phyloP scores from a whole-genome alignment of 2,888 invertebrate genomes.

The Pristionchus exspectatus region DNA sequence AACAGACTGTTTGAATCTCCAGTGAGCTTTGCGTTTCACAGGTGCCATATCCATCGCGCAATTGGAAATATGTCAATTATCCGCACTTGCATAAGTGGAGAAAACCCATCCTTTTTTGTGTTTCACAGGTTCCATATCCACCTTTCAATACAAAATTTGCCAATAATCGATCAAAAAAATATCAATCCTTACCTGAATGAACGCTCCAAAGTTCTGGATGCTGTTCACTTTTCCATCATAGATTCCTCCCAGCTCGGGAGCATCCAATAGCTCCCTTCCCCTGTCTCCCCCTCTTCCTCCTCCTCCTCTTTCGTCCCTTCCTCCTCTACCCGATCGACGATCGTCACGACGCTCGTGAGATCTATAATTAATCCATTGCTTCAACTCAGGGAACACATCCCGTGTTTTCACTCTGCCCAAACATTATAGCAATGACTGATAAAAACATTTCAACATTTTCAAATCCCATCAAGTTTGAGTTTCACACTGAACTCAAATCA shows the following conservation, averaged over 20 bases:
- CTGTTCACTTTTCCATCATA: slow-evolving; percentile 95
- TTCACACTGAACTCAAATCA: too few relatives aligned
- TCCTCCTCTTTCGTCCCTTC: slow-evolving; percentile 49
- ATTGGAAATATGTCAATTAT: background rate
- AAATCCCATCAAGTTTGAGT: background rate
- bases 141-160: background rate
- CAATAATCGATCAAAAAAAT: background rate
- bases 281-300: slow-evolving; percentile 61
- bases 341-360: slow-evolving; percentile 30
- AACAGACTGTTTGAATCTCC: background rate
- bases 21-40: background rate
- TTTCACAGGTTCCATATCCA: background rate
- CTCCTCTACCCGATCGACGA: slow-evolving; percentile 53
- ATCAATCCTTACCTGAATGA: slow-evolving; percentile 84
- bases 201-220: slow-evolving; percentile 97
- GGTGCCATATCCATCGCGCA: background rate
- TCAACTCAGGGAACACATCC: too few relatives aligned
- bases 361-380: slow-evolving; percentile 27
- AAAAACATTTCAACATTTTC: too few relatives aligned
- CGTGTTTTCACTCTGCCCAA: too few relatives aligned
- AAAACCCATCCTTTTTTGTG: too few relatives aligned
- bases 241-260: slow-evolving; percentile 85
- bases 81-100: background rate
- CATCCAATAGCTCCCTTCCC: slow-evolving; percentile 79
- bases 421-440: too few relatives aligned